Conservation (phyloP, 2,113 vertebrate species). For the Istiophorus platypterus region DNA sequence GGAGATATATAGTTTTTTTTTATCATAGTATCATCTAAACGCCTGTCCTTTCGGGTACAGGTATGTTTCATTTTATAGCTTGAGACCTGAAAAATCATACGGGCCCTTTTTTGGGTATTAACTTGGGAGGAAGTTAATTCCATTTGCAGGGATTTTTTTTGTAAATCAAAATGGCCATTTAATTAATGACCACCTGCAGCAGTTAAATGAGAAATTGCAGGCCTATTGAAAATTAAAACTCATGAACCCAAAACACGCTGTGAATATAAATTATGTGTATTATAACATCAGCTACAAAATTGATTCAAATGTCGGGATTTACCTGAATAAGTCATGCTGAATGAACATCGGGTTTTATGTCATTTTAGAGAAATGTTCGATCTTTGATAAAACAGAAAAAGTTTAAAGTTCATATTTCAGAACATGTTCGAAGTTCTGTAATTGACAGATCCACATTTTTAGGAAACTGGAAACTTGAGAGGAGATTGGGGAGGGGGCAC, state of each 20-base stretch:
- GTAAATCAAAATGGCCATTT: background rate
- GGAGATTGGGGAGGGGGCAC: too few relatives aligned
- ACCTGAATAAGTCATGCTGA: background rate
- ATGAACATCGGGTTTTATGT: background rate
- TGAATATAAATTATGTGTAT: background rate
- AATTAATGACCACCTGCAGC: background rate
- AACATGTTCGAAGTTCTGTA: background rate
- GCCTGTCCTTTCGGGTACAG: background rate
- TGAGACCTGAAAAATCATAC: background rate
- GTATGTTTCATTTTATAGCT: background rate
- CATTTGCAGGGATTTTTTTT: too few relatives aligned
- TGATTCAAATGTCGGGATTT: background rate
- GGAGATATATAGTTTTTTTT: background rate
- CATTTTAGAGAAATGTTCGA: background rate
- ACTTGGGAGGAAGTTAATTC: background rate
- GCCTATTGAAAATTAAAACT: background rate
- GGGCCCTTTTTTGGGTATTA: background rate
- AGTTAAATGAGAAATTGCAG: background rate
- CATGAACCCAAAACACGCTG: background rate
- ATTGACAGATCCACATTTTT: background rate
- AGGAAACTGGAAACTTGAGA: too few relatives aligned
- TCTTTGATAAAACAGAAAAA: background rate
- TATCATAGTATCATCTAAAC: background rate
- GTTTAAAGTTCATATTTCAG: slow-evolving; percentile 1
- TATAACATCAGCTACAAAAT: background rate